These are phyloP conservation scores for Morus bassanus DNA, from an alignment of 2,797 vertebrate species.

Conservation along the genomic window DNA sequence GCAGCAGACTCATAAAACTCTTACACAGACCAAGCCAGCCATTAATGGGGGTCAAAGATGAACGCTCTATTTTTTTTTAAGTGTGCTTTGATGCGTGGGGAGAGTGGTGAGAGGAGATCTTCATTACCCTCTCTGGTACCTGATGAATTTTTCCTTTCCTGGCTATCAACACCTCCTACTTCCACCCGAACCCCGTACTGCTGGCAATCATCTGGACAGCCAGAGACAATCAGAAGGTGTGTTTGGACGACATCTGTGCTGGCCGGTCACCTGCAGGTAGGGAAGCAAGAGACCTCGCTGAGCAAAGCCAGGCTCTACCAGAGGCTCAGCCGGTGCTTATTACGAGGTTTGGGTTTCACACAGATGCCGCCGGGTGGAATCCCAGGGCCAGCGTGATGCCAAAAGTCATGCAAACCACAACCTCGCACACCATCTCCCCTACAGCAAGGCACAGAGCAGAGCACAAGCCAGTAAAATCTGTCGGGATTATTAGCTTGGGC, in stretches of 20 bases:
- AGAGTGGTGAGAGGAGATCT: slow-evolving; percentile 39
- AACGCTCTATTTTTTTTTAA: slow-evolving; percentile 18
- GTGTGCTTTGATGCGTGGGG: slow-evolving; percentile 42
- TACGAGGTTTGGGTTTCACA: background rate
- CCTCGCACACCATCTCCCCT: background rate
- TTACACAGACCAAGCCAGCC: slow-evolving; percentile 45
- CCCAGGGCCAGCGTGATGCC: background rate
- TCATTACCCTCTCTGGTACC: slow-evolving; percentile 24
- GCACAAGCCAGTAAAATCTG: slow-evolving; percentile 27
- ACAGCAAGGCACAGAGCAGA: background rate
- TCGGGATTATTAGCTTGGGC: slow-evolving; percentile 38
- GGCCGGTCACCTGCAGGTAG: background rate
- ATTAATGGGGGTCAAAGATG: slow-evolving; percentile 66
- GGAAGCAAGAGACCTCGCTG: background rate
- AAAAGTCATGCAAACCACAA: background rate
- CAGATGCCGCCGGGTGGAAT: background rate
- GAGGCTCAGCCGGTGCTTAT: background rate
- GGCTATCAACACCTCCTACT: slow-evolving; percentile 44
- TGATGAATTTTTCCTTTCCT: slow-evolving; percentile 25
- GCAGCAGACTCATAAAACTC: slow-evolving; percentile 52
- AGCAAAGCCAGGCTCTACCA: background rate
- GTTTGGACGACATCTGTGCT: background rate
- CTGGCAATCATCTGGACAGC: background rate
- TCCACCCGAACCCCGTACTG: background rate
- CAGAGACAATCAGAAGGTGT: background rate